Percentiles rank a stretch among this genome's conserved stretches.
Conservation (phyloP, 2,888 invertebrate genomes). For the Athripsodes cinereus region DNA sequence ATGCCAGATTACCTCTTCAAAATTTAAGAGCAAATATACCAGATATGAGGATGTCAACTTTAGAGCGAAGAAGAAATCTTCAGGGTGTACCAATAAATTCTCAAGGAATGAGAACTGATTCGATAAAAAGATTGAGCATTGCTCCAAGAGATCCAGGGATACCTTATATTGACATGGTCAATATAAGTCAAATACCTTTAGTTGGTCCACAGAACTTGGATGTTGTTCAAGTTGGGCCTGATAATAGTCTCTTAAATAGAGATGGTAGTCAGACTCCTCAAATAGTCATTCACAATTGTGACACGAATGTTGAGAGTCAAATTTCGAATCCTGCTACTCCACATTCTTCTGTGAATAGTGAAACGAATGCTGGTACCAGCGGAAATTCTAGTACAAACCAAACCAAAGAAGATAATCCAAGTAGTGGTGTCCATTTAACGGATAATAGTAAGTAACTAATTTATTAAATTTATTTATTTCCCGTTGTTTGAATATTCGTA, state of each 20-base stretch:
- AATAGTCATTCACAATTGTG: background rate
- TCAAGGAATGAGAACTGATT: slow-evolving; percentile 12
- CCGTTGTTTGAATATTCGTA: too few species aligned
- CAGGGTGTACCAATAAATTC: slow-evolving; percentile 6
- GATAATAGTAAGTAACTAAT: slow-evolving; percentile 19
- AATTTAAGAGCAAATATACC: too few species aligned
- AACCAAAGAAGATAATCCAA: slow-evolving; percentile 18
- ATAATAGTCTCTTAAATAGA: background rate
- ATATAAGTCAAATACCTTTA: background rate
- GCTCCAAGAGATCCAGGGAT: slow-evolving; percentile 7
- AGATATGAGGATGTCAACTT: slow-evolving; percentile 9
- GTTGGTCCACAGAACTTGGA: slow-evolving; percentile 6
- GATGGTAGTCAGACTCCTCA: background rate
- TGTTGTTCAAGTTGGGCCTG: slow-evolving; percentile 1
- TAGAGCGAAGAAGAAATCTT: slow-evolving; percentile 10
- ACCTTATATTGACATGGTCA: background rate
- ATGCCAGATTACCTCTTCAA: slow-evolving; percentile 11
- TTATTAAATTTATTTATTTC: too few species aligned
- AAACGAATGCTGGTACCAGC: background rate
- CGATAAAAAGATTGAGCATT: slow-evolving; percentile 1
- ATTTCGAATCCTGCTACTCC: background rate
- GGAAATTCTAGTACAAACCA: too few species aligned
- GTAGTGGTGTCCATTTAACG: slow-evolving; percentile 22
- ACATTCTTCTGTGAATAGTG: background rate
- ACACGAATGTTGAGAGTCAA: background rate